These are phyloP conservation scores for Cantharis rufa DNA, from an alignment of 2,888 invertebrate species.

Conservation along the genomic window DNA sequence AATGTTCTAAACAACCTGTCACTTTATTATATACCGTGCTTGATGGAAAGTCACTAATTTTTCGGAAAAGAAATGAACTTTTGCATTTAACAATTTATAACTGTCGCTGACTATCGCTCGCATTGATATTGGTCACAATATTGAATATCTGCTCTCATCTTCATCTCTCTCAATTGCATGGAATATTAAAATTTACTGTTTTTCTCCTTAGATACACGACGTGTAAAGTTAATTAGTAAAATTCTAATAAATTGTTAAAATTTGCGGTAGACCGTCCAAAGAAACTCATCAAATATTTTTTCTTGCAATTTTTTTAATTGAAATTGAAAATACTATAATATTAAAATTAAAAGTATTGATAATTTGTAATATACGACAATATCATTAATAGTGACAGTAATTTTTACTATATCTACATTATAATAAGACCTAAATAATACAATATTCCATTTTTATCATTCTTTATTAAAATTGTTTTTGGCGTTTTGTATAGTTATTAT, in stretches of 20 bases:
- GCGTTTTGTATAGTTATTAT: neutral
- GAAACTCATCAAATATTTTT: neutral
- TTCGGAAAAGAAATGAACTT: neutral
- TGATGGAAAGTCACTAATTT: neutral
- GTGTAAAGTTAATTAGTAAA: neutral
- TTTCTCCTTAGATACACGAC: neutral
- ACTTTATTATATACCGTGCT: neutral
- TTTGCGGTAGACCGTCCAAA: neutral
- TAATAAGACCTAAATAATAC: neutral
- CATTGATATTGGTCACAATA: neutral
- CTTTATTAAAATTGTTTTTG: neutral
- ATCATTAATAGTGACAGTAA: neutral
- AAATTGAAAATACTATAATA: neutral
- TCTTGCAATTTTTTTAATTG: neutral
- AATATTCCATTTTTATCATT: neutral
- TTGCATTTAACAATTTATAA: neutral
- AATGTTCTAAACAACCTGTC: neutral
- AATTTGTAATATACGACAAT: neutral
- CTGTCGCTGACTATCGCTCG: neutral
- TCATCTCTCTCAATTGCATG: neutral
- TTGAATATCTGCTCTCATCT: neutral
- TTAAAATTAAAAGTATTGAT: neutral
- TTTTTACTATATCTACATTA: neutral
- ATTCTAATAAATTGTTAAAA: neutral
- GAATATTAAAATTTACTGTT: neutral